These are phyloP conservation scores for Drosophila sechellia DNA, from an alignment of 1,140 invertebrate genomes.

Conservation along the genomic window DNA sequence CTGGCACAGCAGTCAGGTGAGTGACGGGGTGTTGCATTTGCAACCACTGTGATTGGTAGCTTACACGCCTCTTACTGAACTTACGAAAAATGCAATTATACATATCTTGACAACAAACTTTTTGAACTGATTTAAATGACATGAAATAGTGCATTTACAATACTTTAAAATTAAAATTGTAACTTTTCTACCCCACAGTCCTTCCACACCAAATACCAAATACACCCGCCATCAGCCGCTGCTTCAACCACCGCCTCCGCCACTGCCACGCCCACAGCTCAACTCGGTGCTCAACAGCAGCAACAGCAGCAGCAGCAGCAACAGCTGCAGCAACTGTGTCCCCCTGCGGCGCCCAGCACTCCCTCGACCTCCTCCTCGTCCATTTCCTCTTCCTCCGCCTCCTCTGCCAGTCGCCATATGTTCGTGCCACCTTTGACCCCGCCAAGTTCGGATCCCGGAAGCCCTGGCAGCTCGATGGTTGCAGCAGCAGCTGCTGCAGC, in stretches of 20 bases:
- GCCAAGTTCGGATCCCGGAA: slow-evolving; percentile 92
- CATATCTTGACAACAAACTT: too few relatives aligned
- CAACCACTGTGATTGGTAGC: not conserved
- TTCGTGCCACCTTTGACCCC: slow-evolving; percentile 92
- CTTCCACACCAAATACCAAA: slow-evolving; percentile 84
- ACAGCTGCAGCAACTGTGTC: slow-evolving; percentile 73
- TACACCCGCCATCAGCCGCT: slow-evolving; percentile 84
- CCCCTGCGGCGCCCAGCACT: slow-evolving; percentile 74
- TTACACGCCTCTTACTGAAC: not conserved
- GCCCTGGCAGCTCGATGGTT: slow-evolving; percentile 87
- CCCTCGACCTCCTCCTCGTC: slow-evolving; percentile 70
- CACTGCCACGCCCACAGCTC: slow-evolving; percentile 80
- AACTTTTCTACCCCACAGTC: slow-evolving; percentile 47
- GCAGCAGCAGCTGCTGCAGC: slow-evolving; percentile 84
- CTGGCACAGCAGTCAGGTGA: slow-evolving; percentile 83
- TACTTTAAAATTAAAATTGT: too few relatives aligned
- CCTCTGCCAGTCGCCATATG: slow-evolving; percentile 86
- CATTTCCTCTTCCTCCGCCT: slow-evolving; percentile 60
- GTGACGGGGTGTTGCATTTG: slow-evolving; percentile 10
- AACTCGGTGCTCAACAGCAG: slow-evolving; percentile 70
- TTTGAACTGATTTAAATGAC: too few relatives aligned
- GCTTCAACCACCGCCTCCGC: slow-evolving; percentile 44
- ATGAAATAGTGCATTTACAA: too few relatives aligned
- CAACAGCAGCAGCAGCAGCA: slow-evolving; percentile 65
- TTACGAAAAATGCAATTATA: too few relatives aligned